Base-by-base conservation (phyloP, 2,797 vertebrate genomes). In the Aplochiton taeniatus region DNA sequence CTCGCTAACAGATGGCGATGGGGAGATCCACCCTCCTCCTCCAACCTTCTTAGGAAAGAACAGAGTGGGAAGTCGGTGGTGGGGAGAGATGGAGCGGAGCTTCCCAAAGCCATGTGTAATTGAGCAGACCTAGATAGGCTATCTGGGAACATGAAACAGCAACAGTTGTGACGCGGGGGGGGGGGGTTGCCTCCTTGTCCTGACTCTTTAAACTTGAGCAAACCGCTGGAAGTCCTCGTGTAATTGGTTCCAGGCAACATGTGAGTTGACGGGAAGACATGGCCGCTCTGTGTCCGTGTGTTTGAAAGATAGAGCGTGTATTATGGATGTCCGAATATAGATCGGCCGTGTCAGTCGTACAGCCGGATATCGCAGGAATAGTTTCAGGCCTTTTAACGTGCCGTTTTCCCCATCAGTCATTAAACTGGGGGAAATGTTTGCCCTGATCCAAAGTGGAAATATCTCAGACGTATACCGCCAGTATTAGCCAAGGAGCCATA, bases 81-180 rank as follows among this genome's bases (percentile, higher is more conserved):
- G 75, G 85, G 85, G 85, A 69, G 12, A 16, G 44, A 11, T 54
- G 53, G 69, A 79, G 80, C 88, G 55, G 69, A 77, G 81, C 88
- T 89, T 91, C 89, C 88, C 87, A 65, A 90, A 87, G 86, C 78
- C 83, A 75, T 78, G 77, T 88, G 87, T 87, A 90, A 90, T 85
- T 84, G 89, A 90, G 87, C 85, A 83, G 85, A 63, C 74, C 80
- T 79, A 86, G 89, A 90, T 90, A 84, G 84, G 76, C 82, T 90
- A 90, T 90, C 89, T 82, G 81, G 75, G 76, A 88, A 90, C 88
- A 87, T 91, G 85, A 90, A 90, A 88, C 89, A 83, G 85, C 87
- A 90, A 89, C 88, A 87, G 86, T 90, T 89, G 85, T 88, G 88
- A 89, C 78, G 79, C 72, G 83, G 31, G 79, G 73, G 83, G 31